phyloP scores from a whole-genome alignment of 1,140 invertebrate species.

The Macrotrachela quadricornifera region DNA sequence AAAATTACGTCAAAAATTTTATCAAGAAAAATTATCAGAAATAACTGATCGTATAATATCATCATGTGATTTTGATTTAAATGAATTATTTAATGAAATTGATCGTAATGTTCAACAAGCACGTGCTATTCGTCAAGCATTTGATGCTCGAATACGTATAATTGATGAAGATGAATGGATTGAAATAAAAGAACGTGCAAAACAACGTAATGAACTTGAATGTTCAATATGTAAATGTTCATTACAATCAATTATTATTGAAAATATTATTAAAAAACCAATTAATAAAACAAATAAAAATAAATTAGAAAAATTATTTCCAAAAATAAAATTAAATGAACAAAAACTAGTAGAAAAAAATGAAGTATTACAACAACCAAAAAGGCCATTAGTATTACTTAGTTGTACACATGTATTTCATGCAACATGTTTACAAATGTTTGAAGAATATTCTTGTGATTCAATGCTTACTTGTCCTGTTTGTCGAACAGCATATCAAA shows the following conservation, averaged over 20 bases:
- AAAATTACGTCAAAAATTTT: conserved; percentile 23
- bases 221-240: conserved; percentile 1
- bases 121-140: conserved; percentile 18
- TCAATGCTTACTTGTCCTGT: conserved; percentile 20
- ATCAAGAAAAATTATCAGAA: conserved; percentile 22
- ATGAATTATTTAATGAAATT: conserved; percentile 18
- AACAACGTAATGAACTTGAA: conserved; percentile 2
- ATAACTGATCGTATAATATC: conserved; percentile 26
- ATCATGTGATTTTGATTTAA: conserved; percentile 19
- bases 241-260: too few species aligned
- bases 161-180: conserved; percentile 22
- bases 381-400: conserved; percentile 15
- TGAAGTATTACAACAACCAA: background rate
- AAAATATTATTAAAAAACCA: background rate
- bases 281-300: too few species aligned
- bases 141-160: conserved; percentile 15
- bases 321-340: too few species aligned
- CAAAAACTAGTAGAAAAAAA: too few species aligned
- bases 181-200: conserved; percentile 18
- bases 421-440: conserved; percentile 19
- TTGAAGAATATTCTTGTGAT: conserved; percentile 20
- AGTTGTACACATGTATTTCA: conserved; percentile 30
- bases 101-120: conserved; percentile 19
- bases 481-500: conserved; percentile 23
- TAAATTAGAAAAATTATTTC: too few species aligned